phyloP scores from a whole-genome alignment of 2,888 invertebrate species.

The Chirona hameri region DNA sequence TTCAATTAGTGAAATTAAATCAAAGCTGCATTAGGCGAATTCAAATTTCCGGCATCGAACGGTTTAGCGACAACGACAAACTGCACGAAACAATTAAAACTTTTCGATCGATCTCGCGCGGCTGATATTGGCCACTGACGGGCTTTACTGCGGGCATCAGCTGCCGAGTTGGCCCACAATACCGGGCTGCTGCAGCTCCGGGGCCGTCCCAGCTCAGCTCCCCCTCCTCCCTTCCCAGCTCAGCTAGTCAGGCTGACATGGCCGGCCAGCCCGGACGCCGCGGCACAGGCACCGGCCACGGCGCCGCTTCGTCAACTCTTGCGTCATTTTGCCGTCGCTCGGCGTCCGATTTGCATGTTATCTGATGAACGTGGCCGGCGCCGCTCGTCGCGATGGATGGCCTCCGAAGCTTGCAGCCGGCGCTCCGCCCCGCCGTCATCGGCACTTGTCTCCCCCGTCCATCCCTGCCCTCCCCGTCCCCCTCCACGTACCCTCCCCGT shows the following conservation, averaged over 20 bases:
- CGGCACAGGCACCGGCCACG: too few species aligned
- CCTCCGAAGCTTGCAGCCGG: too few species aligned
- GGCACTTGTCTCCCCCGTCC: neutral
- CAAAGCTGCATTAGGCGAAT: slow-evolving; percentile 8
- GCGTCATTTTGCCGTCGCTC: neutral
- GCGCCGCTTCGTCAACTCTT: neutral
- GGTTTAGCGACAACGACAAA: slow-evolving; percentile 1
- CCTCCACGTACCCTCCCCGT: too few species aligned
- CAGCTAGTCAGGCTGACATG: too few species aligned
- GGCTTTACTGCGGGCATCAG: neutral
- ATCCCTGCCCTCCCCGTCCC: too few species aligned
- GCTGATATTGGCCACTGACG: neutral
- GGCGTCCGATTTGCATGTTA: neutral
- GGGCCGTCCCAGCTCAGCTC: neutral
- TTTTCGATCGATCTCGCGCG: neutral
- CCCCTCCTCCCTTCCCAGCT: neutral
- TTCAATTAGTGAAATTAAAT: slow-evolving; percentile 28
- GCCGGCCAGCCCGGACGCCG: too few species aligned
- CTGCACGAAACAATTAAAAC: slow-evolving; percentile 27
- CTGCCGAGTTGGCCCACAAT: neutral
- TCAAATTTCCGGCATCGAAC: slow-evolving; percentile 25
- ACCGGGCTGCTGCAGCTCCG: neutral
- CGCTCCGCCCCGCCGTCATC: neutral
- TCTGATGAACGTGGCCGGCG: neutral
- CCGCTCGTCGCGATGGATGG: neutral